Base-by-base conservation (phyloP, 2,888 invertebrate genomes). In the Taphrorychus bicolor region DNA sequence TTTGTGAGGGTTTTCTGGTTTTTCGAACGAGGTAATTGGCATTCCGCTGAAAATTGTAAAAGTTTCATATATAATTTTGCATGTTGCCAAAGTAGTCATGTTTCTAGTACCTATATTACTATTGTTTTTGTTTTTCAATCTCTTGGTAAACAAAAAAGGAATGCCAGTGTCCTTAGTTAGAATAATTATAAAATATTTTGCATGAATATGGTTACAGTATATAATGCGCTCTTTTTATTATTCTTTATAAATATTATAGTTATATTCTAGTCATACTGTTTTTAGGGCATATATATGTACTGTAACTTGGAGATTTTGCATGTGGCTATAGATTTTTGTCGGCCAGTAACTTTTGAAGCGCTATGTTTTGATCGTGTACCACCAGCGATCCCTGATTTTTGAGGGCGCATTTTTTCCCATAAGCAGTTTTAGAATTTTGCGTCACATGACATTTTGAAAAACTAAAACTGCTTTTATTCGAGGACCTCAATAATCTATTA, bases 281-380 rank as follows among this genome's bases (percentile, higher is more conserved):
- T n/a, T n/a, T n/a, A n/a, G n/a, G n/a, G n/a, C n/a, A n/a, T n/a
- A n/a, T n/a, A n/a, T n/a, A n/a, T n/a, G n/a, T n/a, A 59, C 68
- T 52, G 3, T 4, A 59, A 59, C 22, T 56, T 3, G 32, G 23
- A 9, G 32, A 72, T 78, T 77, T 76, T 79, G 80, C 80, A 80
- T 80, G 80, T 75, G 77, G 79, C 78, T 76, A 71, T 71, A 74
- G 75, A 77, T 80, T 80, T 81, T 80, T 80, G 79, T 80, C 79
- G 79, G 80, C 81, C 80, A 79, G n/a, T 77, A 71, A 71, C 76
- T 79, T 24, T 78, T 74, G 73, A 66, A 41, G 62, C 68, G 68
- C 63, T 63, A 68, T 53, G 4, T 51, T 51, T 61, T 54, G 42
- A 61, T 41, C 42, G 19, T 57, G 17, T n/a, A 11, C n/a, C 5